These are phyloP conservation scores for Dipodomys merriami DNA, from an alignment of 2,113 vertebrate species.

Conservation along the genomic window DNA sequence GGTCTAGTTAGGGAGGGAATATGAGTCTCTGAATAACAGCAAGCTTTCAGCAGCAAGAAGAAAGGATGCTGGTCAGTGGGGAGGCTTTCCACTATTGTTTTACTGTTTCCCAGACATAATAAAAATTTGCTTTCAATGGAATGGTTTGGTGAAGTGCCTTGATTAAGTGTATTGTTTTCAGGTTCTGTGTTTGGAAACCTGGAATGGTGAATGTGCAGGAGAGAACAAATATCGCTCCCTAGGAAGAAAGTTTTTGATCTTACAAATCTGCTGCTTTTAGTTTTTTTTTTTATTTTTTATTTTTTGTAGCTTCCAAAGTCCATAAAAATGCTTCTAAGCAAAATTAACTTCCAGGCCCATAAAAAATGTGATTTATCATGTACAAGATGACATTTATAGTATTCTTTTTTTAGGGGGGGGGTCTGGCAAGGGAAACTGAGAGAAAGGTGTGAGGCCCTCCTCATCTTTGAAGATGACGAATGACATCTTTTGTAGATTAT, in stretches of 20 bases:
- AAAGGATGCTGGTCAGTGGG: neutral
- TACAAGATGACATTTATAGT: constrained; percentile 86
- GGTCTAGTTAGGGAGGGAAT: neutral
- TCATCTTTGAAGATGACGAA: constrained; percentile 84
- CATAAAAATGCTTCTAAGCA: constrained; percentile 88
- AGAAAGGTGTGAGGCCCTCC: constrained; percentile 86
- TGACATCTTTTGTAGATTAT: constrained; percentile 69
- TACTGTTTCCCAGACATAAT: constrained; percentile 63
- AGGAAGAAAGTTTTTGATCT: constrained; percentile 84
- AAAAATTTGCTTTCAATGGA: constrained; percentile 78
- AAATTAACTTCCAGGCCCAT: constrained; percentile 87
- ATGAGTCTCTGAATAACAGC: neutral
- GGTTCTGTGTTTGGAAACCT: constrained; percentile 62
- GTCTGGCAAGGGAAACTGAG: constrained; percentile 83
- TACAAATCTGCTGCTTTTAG: constrained; percentile 78
- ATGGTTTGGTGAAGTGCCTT: constrained; percentile 69
- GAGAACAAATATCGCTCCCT: constrained; percentile 59
- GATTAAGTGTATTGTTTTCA: constrained; percentile 64
- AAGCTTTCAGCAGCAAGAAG: neutral
- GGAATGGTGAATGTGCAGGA: constrained; percentile 42
- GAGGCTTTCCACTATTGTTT: constrained; percentile 22
- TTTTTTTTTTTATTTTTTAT: neutral
- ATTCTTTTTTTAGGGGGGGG: constrained; percentile 74
- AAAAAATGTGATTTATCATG: constrained; percentile 86
- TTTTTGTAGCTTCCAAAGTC: constrained; percentile 79